Evolutionary conservation across 1,140 invertebrate species (phyloP).

Genomic region (Ips nitidus): DNA sequence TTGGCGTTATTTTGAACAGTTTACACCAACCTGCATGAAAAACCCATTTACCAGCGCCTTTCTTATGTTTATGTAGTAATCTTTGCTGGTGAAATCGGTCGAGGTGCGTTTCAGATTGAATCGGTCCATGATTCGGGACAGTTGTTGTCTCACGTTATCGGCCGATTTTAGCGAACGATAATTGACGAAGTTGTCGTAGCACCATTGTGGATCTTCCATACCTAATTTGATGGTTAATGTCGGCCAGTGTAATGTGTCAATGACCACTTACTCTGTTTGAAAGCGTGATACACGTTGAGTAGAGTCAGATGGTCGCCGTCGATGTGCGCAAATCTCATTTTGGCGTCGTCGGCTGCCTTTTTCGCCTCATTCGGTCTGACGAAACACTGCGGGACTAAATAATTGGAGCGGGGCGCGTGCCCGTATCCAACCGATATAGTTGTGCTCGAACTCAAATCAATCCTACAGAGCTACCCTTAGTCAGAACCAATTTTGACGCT

Average conservation of each 20-base stretch:
- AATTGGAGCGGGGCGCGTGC: slow-evolving; percentile 56
- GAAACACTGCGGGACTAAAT: slow-evolving; percentile 98
- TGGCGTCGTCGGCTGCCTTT: slow-evolving; percentile 98
- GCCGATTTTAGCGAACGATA: slow-evolving; percentile 93
- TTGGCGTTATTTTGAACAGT: not conserved
- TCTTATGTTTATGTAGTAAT: slow-evolving; percentile 98
- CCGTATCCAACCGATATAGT: slow-evolving; percentile 62
- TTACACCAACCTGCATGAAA: slow-evolving; percentile 91
- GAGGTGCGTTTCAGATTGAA: slow-evolving; percentile 92
- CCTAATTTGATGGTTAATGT: slow-evolving; percentile 46
- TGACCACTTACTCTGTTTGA: slow-evolving; percentile 92
- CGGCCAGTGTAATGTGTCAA: not conserved
- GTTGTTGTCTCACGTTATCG: slow-evolving; percentile 67
- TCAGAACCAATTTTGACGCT: slow-evolving; percentile 42
- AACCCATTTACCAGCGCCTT: slow-evolving; percentile 98
- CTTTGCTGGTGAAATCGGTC: slow-evolving; percentile 98
- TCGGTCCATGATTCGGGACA: slow-evolving; percentile 71
- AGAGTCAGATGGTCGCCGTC: slow-evolving; percentile 98
- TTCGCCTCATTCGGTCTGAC: slow-evolving; percentile 98
- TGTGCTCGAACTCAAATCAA: slow-evolving; percentile 50
- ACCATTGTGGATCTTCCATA: slow-evolving; percentile 95
- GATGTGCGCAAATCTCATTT: slow-evolving; percentile 99
- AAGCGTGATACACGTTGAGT: slow-evolving; percentile 96
- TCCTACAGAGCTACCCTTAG: slow-evolving; percentile 57
- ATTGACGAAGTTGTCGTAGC: slow-evolving; percentile 99